phyloP scores from a whole-genome alignment of 2,888 invertebrate genomes.

The Lycaena phlaeas region DNA sequence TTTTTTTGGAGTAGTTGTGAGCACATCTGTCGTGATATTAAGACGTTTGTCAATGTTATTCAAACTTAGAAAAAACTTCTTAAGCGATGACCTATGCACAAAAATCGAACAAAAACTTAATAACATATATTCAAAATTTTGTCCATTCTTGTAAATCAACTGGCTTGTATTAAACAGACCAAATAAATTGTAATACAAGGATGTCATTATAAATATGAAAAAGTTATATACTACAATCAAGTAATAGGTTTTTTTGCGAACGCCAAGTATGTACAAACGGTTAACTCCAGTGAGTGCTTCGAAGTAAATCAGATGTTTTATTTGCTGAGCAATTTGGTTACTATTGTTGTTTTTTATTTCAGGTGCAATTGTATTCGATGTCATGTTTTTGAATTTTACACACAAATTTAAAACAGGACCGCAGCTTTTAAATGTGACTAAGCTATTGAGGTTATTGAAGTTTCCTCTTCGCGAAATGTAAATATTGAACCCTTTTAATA shows the following conservation, averaged over 20 bases:
- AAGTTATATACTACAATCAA: background rate
- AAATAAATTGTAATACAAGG: background rate
- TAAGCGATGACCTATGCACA: background rate
- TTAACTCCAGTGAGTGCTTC: constrained; percentile 8
- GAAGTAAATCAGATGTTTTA: constrained; percentile 2
- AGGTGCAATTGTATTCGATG: background rate
- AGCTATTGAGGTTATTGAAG: background rate
- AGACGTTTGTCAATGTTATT: background rate
- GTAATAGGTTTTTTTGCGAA: background rate
- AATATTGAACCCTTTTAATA: too few species aligned
- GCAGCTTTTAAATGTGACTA: background rate
- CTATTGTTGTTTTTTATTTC: background rate
- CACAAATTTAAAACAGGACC: background rate
- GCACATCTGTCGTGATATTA: background rate
- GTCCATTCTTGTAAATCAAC: background rate
- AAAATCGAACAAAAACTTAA: background rate
- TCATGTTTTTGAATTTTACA: background rate
- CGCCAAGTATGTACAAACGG: constrained; percentile 6
- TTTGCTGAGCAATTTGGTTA: background rate
- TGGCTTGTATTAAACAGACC: background rate
- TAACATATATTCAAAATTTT: background rate
- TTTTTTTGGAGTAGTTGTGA: background rate
- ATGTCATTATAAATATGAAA: background rate
- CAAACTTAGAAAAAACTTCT: background rate
- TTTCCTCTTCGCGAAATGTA: too few species aligned